Evolutionary conservation across 1,140 invertebrate species (phyloP).

Genomic region (Drosophila sucinea): DNA sequence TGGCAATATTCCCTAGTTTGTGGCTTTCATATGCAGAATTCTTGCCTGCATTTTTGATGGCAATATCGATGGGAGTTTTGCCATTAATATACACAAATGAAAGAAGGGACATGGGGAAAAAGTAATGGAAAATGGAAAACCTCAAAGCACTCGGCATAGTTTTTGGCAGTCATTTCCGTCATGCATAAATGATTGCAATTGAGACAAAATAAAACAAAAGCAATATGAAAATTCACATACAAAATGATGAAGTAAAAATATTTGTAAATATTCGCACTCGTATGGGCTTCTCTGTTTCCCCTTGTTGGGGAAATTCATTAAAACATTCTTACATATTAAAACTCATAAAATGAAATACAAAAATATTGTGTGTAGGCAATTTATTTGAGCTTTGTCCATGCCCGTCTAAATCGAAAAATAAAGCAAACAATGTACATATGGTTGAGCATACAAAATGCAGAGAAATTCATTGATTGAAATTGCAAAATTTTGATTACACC

Average conservation of each 20-base stretch:
- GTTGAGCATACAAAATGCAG: background rate
- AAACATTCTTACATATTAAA: constrained; percentile 34
- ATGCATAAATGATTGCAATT: constrained; percentile 65
- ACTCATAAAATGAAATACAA: constrained; percentile 57
- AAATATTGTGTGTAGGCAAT: constrained; percentile 58
- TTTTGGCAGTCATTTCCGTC: constrained; percentile 51
- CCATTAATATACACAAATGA: constrained; percentile 42
- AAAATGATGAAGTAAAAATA: constrained; percentile 20
- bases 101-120: background rate
- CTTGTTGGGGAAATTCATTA: constrained; percentile 35
- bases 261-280: constrained; percentile 46
- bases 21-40: constrained; percentile 37
- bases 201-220: constrained; percentile 36
- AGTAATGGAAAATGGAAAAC: constrained; percentile 10
- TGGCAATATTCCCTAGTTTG: constrained; percentile 23
- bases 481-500: background rate
- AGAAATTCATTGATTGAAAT: constrained; percentile 1
- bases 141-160: constrained; percentile 48
- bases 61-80: constrained; percentile 21
- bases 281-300: constrained; percentile 14
- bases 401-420: background rate
- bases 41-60: constrained; percentile 66
- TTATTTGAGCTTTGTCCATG: constrained; percentile 42
- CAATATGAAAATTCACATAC: constrained; percentile 33
- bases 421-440: background rate